A percentile compares a stretch with the other conserved stretches of the same genome.
Conservation (phyloP, 2,888 invertebrate genomes). For the Eledona agricola region DNA sequence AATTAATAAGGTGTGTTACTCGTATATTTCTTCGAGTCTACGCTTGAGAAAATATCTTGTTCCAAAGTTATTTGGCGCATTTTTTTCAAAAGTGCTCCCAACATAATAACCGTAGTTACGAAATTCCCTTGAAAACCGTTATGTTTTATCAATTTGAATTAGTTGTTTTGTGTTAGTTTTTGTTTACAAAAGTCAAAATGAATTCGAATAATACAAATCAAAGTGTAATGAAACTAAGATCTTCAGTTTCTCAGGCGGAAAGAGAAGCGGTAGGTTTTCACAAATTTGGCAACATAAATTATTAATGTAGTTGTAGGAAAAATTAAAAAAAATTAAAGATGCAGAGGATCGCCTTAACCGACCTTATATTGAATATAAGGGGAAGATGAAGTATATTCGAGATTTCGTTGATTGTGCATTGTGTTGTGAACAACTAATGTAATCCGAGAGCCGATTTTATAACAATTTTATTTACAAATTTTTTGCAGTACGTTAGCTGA, state of each 20-base stretch:
- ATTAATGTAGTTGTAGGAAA: slow-evolving; percentile 2
- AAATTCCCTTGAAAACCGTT: no score
- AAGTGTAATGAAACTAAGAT: slow-evolving; percentile 17
- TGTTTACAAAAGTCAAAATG: slow-evolving; percentile 3
- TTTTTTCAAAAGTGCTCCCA: no score
- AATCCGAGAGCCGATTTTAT: slow-evolving; percentile 33
- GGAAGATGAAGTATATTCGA: slow-evolving; percentile 57
- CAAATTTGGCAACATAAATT: no score
- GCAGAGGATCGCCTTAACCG: slow-evolving; percentile 14
- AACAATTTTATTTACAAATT: slow-evolving; percentile 7
- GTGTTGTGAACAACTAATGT: slow-evolving; percentile 63
- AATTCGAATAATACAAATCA: background rate
- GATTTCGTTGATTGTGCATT: slow-evolving; percentile 63
- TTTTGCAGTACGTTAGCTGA: slow-evolving; percentile 58
- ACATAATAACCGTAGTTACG: no score
- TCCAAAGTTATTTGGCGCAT: no score
- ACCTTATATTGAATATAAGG: slow-evolving; percentile 52
- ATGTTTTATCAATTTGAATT: no score
- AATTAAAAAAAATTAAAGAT: slow-evolving; percentile 1
- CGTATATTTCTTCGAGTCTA: no score
- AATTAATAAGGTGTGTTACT: no score
- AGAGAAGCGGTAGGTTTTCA: slow-evolving; percentile 18
- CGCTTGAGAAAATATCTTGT: no score
- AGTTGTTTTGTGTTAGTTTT: slow-evolving; percentile 1
- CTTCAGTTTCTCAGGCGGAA: slow-evolving; percentile 14